phyloP scores from a whole-genome alignment of 2,113 vertebrate species.

The Thunnus maccoyii region DNA sequence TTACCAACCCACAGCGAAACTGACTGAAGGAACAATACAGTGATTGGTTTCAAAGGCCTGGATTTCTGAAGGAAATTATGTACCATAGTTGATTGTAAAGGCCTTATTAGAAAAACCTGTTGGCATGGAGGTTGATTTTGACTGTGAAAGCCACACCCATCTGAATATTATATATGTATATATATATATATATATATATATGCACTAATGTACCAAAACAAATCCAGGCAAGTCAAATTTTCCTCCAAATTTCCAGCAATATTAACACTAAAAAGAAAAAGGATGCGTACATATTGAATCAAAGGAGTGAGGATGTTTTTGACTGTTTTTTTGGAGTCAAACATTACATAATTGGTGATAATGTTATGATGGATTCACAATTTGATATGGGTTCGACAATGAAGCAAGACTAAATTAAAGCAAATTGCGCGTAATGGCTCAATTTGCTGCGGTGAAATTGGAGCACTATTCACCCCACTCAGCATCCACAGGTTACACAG shows the following conservation, averaged over 20 bases:
- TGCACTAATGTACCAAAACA: slow-evolving; percentile 11
- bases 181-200: slow-evolving; percentile 1
- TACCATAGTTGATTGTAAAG: slow-evolving; percentile 62
- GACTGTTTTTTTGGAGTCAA: neutral
- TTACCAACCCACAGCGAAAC: slow-evolving; percentile 75
- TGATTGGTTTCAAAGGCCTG: slow-evolving; percentile 74
- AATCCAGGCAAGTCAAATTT: neutral
- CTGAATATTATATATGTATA: neutral
- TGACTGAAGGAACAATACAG: slow-evolving; percentile 73
- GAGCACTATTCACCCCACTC: slow-evolving; percentile 54
- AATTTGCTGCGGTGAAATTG: slow-evolving; percentile 54
- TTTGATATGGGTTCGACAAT: slow-evolving; percentile 19
- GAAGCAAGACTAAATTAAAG: slow-evolving; percentile 50
- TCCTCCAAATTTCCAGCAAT: neutral
- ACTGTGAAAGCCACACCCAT: slow-evolving; percentile 2
- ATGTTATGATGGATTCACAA: slow-evolving; percentile 40
- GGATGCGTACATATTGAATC: neutral
- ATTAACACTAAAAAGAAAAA: neutral
- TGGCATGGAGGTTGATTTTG: slow-evolving; percentile 26
- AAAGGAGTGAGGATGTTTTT: neutral
- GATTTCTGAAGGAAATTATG: slow-evolving; percentile 64
- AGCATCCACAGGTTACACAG: slow-evolving; percentile 38
- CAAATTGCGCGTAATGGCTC: slow-evolving; percentile 66
- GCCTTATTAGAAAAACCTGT: slow-evolving; percentile 52
- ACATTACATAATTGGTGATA: slow-evolving; percentile 15